These are phyloP conservation scores for Acipenser ruthenus DNA, from an alignment of 2,797 vertebrate species.

Conservation along the genomic window DNA sequence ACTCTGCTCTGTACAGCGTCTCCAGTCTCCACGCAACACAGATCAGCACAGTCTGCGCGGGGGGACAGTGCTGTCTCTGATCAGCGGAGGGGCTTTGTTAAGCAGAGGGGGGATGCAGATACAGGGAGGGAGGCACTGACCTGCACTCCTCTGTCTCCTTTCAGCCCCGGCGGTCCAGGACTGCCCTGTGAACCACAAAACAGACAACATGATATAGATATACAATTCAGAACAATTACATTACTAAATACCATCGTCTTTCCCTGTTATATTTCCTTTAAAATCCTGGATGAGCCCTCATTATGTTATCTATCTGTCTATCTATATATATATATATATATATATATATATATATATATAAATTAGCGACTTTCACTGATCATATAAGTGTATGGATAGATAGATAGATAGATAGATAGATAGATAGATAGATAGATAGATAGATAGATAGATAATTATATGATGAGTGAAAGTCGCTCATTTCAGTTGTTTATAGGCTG, in stretches of 20 bases:
- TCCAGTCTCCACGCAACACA: too few relatives aligned
- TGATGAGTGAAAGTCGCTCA: too few relatives aligned
- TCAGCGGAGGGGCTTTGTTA: conserved; percentile 6
- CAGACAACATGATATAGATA: conserved; percentile 3
- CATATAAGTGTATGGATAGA: background rate
- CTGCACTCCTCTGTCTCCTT: conserved; percentile 75
- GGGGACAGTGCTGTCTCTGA: too few relatives aligned
- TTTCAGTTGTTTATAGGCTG: too few relatives aligned
- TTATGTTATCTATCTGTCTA: too few relatives aligned
- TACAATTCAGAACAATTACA: too few relatives aligned
- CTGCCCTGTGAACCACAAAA: conserved; percentile 59
- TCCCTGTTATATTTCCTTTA: background rate
- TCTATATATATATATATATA: too few relatives aligned
- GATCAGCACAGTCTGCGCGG: too few relatives aligned
- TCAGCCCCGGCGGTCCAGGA: conserved; percentile 68
- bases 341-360: too few relatives aligned
- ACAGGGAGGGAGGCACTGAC: conserved; percentile 49
- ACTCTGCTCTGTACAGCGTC: background rate
- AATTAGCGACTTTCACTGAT: too few relatives aligned
- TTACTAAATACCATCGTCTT: background rate
- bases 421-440: conserved; percentile 24
- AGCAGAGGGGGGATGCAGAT: background rate
- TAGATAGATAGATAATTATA: conserved; percentile 29
- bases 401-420: conserved; percentile 22
- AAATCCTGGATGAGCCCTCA: too few relatives aligned